Base-by-base conservation (phyloP, 1,140 invertebrate genomes). In the Subanguina moxae region DNA sequence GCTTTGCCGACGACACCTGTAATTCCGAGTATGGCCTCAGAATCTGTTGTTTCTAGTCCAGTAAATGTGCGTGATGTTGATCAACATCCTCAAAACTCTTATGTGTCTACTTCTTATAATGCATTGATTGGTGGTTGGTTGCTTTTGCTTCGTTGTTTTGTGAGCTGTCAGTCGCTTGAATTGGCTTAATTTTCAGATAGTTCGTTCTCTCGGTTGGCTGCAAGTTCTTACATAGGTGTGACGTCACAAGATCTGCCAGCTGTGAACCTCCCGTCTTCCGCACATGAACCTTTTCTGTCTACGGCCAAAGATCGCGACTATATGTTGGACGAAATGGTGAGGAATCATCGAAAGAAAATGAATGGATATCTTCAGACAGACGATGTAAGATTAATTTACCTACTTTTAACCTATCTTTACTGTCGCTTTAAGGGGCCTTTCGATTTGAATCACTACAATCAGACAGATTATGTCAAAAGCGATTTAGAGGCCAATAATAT, bases 311-410 rank as follows among this genome's bases (percentile, higher is more conserved):
- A 70, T 21, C 65, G 64, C 48, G 59, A 48, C 30, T 70, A 67
- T 46, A 70, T 70, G n/a, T 19, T 70, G 46, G 67, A 70, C 32
- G 64, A 70, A 46, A 70, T 70, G 65, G 21, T 69, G 27, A 25
- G 30, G 30, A 28, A 42, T 58, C 38, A 70, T 23, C 25, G 65
- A 9, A 68, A 67, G 56, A 45, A 58, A 52, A 42, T 56, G 23
- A 45, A 52, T 25, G 48, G 48, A 52, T 52, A 52, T 52, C 3
- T 52, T 3, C 23, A 19, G 23, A 15, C 48, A 21, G 23, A 52
- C 3, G 48, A 52, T 19, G 48, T 52, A 21, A 25, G 8, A 52
- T 52, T 52, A 52, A 8, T 7, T 38, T 5, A 11, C 11, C 11
- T 3, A 38, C 3, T 38, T 38, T 38, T 5, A 38, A 38, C 3